phyloP scores from a whole-genome alignment of 2,797 vertebrate species.

The Crax fasciolata region DNA sequence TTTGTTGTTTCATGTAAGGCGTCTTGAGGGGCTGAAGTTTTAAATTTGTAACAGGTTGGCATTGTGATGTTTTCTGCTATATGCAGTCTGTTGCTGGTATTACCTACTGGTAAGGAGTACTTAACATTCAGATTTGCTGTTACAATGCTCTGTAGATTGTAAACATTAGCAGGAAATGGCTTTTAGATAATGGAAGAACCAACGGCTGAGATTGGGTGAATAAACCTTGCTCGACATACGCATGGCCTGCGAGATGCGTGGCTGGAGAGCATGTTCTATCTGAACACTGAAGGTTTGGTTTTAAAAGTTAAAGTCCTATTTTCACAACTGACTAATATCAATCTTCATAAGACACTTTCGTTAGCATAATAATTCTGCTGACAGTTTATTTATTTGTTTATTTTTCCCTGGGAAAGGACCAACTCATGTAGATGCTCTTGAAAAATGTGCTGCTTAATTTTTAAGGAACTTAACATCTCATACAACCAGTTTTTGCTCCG shows the following conservation, averaged over 20 bases:
- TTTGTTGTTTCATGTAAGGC: not conserved
- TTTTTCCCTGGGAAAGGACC: not conserved
- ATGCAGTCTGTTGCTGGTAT: not conserved
- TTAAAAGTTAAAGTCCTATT: not conserved
- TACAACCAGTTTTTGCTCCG: not conserved
- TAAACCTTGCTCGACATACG: not conserved
- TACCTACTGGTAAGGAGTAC: not conserved
- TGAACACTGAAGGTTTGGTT: not conserved
- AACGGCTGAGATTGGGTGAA: not conserved
- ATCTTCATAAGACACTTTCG: not conserved
- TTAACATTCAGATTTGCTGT: not conserved
- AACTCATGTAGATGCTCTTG: not conserved
- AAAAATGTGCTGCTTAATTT: not conserved
- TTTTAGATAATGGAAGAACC: not conserved
- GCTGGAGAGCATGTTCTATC: not conserved
- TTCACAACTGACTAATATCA: not conserved
- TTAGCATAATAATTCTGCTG: not conserved
- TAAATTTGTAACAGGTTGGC: not conserved
- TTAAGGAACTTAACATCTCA: not conserved
- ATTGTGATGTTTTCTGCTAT: not conserved
- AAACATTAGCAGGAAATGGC: not conserved
- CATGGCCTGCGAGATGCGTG: not conserved
- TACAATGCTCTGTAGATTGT: not conserved
- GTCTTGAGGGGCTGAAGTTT: not conserved
- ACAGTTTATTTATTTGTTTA: not conserved